Conservation (phyloP, 2,797 vertebrate genomes). For the Chelmon rostratus region DNA sequence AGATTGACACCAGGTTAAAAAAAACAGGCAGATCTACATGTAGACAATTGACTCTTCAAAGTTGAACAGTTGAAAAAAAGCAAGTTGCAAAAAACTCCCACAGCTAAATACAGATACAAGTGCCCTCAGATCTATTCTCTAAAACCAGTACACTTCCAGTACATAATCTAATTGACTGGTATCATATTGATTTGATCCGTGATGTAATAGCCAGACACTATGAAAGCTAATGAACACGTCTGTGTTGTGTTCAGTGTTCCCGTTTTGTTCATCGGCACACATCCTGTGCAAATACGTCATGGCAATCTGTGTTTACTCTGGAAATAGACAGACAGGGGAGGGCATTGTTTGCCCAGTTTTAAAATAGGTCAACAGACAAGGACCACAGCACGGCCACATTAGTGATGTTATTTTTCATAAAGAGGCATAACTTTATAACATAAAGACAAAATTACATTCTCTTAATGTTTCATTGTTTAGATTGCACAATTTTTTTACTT, state of each 20-base stretch:
- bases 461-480: too few relatives aligned
- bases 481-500: too few relatives aligned
- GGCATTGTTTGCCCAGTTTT: slow-evolving; percentile 28
- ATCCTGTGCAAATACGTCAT: slow-evolving; percentile 61
- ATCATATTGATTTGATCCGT: slow-evolving; percentile 3
- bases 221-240: slow-evolving; percentile 30
- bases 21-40: not conserved
- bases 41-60: not conserved
- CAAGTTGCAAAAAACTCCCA: too few relatives aligned
- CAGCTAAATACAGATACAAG: too few relatives aligned
- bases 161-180: slow-evolving; percentile 2
- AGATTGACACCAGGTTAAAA: too few relatives aligned
- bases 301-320: slow-evolving; percentile 54
- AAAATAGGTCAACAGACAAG: slow-evolving; percentile 47
- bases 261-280: slow-evolving; percentile 46
- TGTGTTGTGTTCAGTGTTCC: slow-evolving; percentile 48
- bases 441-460: too few relatives aligned
- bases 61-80: not conserved
- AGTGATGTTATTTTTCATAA: not conserved
- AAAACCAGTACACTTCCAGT: not conserved
- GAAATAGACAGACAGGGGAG: slow-evolving; percentile 23
- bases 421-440: not conserved
- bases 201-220: slow-evolving; percentile 23
- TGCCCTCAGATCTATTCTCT: too few relatives aligned
- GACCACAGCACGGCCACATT: not conserved